Percentiles rank a stretch among this genome's conserved stretches.
Evolutionary conservation across 2,888 invertebrate species (phyloP).

Genomic region (Nomada flava): DNA sequence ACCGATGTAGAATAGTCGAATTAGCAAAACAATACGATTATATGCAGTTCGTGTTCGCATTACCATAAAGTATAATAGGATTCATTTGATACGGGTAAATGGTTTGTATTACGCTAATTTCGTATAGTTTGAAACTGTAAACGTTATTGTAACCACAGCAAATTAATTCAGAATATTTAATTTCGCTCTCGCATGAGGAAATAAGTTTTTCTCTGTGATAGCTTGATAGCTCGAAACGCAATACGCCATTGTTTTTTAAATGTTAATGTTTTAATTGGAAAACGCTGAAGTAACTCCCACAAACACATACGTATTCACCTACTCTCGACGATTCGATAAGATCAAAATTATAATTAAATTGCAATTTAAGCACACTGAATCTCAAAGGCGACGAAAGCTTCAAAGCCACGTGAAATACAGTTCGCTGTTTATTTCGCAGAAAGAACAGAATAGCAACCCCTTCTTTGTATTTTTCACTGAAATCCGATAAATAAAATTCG

Average conservation of each 20-base stretch:
- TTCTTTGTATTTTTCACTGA: neutral
- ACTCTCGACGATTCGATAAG: neutral
- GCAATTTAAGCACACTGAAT: neutral
- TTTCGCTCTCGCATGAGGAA: neutral
- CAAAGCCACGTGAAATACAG: neutral
- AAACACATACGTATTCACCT: too few relatives aligned
- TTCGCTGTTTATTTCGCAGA: constrained; percentile 7
- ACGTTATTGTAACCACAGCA: neutral
- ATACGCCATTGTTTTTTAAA: neutral
- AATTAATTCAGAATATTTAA: neutral
- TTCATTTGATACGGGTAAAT: neutral
- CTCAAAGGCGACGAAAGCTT: neutral
- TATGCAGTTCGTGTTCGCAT: neutral
- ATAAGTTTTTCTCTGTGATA: neutral
- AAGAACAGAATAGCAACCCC: constrained; percentile 16
- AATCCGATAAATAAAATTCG: constrained; percentile 29
- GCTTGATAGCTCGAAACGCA: neutral
- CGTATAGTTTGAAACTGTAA: neutral
- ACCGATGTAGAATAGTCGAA: neutral
- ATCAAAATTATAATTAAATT: neutral
- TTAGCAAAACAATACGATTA: constrained; percentile 6
- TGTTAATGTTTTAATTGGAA: too few relatives aligned
- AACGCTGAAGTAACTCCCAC: too few relatives aligned
- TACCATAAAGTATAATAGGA: neutral
- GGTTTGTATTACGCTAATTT: neutral